A percentile compares a stretch with the other conserved stretches of the same genome.
These are phyloP conservation scores for Spilosoma lubricipeda DNA, from an alignment of 2,888 invertebrate genomes.

Conservation along the genomic window DNA sequence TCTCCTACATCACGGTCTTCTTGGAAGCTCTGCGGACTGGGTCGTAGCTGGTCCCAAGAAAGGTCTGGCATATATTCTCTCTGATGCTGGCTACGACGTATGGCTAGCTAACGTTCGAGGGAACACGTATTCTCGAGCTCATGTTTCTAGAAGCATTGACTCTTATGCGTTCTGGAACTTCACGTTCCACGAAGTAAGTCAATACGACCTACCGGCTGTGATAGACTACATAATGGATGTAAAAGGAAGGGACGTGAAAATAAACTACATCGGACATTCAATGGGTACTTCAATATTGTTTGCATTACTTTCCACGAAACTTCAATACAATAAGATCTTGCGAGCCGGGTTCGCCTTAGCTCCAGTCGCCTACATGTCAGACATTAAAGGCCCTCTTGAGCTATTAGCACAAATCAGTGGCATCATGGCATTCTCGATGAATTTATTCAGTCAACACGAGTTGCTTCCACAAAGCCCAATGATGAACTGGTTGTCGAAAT, in stretches of 20 bases:
- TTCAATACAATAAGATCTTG: slow-evolving; percentile 89
- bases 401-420: slow-evolving; percentile 88
- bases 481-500: slow-evolving; percentile 87
- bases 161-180: slow-evolving; percentile 90
- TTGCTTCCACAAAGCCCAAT: slow-evolving; percentile 90
- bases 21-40: slow-evolving; percentile 93
- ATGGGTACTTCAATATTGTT: slow-evolving; percentile 94
- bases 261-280: slow-evolving; percentile 95
- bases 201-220: slow-evolving; percentile 94
- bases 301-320: slow-evolving; percentile 89
- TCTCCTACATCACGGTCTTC: slow-evolving; percentile 93
- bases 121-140: slow-evolving; percentile 90
- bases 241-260: slow-evolving; percentile 77
- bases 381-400: slow-evolving; percentile 89
- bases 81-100: slow-evolving; percentile 90
- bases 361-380: slow-evolving; percentile 89
- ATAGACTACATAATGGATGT: slow-evolving; percentile 88
- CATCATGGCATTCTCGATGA: slow-evolving; percentile 87
- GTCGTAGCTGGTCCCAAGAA: slow-evolving; percentile 89
- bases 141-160: slow-evolving; percentile 83
- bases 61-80: slow-evolving; percentile 88
- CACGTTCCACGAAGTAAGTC: slow-evolving; percentile 96
- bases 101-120: slow-evolving; percentile 96
- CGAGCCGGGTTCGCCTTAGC: slow-evolving; percentile 89
- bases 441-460: slow-evolving; percentile 89